phyloP scores from a whole-genome alignment of 1,140 invertebrate species.

The Artemia franciscana region DNA sequence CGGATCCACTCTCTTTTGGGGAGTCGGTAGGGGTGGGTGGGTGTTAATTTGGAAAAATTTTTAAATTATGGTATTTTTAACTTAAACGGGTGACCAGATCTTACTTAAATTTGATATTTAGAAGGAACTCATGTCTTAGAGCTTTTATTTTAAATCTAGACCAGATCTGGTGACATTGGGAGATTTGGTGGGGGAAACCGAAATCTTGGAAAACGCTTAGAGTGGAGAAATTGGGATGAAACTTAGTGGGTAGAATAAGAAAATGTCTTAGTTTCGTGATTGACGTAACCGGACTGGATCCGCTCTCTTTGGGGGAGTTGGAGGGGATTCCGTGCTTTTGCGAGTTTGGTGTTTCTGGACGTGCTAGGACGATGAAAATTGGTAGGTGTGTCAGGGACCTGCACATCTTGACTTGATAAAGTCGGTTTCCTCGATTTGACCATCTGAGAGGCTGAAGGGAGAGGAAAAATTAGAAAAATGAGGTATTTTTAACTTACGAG shows the following conservation, averaged over 20 bases:
- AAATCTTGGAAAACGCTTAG: background rate
- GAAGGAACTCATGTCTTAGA: background rate
- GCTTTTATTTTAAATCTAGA: background rate
- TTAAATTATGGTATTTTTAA: too few species aligned
- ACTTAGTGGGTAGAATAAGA: background rate
- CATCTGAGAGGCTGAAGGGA: too few species aligned
- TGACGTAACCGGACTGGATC: background rate
- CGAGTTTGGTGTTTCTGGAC: too few species aligned
- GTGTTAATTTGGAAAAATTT: too few species aligned
- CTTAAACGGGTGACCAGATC: background rate
- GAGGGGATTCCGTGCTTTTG: background rate
- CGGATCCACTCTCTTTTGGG: too few species aligned
- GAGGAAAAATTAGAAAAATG: too few species aligned
- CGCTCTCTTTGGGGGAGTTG: background rate
- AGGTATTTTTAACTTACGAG: too few species aligned
- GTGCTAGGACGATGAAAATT: too few species aligned
- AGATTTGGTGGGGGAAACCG: background rate
- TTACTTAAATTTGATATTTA: background rate
- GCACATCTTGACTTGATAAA: too few species aligned
- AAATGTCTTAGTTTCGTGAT: background rate
- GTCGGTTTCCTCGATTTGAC: too few species aligned
- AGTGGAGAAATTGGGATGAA: background rate
- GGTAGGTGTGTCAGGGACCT: too few species aligned
- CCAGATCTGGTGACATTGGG: background rate
- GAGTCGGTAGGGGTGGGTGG: too few species aligned